A percentile compares a stretch with the other conserved stretches of the same genome.
Conservation (phyloP, 1,140 invertebrate species). For the Microplitis mediator region DNA sequence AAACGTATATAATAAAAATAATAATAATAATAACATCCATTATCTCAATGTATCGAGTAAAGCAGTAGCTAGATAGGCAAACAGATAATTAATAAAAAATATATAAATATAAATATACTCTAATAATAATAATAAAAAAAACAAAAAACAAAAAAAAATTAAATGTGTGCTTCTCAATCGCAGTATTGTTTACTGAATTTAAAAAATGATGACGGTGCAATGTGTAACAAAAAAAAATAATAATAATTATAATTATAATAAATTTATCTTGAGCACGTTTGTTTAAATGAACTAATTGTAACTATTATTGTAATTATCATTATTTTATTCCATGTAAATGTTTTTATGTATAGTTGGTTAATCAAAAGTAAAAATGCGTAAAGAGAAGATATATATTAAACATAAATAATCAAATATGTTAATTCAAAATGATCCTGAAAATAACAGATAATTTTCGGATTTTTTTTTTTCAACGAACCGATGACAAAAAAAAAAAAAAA, state of each 20-base stretch:
- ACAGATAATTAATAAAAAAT: background rate
- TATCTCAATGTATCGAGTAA: background rate
- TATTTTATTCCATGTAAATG: background rate
- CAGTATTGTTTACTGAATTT: slow-evolving; percentile 16
- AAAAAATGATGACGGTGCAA: background rate
- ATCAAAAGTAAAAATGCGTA: background rate
- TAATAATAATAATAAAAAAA: background rate
- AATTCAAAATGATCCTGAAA: background rate
- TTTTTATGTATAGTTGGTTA: background rate
- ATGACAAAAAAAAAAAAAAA: too few relatives aligned
- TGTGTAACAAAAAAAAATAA: slow-evolving; percentile 6
- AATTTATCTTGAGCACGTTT: background rate
- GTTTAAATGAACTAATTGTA: background rate
- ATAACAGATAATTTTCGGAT: too few relatives aligned
- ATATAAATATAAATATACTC: slow-evolving; percentile 11
- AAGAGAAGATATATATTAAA: background rate
- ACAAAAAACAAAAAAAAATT: slow-evolving; percentile 4
- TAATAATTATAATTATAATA: background rate
- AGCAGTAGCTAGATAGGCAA: background rate
- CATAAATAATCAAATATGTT: background rate
- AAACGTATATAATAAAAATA: slow-evolving; percentile 23
- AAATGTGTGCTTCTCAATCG: slow-evolving; percentile 20
- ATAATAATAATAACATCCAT: slow-evolving; percentile 4
- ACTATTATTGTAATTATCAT: background rate
- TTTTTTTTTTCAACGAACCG: too few relatives aligned